Evolutionary conservation across 2,888 invertebrate genomes (phyloP), one percentile per base, ranked within the genome.

Genomic region (Sipunculus nudus): DNA sequence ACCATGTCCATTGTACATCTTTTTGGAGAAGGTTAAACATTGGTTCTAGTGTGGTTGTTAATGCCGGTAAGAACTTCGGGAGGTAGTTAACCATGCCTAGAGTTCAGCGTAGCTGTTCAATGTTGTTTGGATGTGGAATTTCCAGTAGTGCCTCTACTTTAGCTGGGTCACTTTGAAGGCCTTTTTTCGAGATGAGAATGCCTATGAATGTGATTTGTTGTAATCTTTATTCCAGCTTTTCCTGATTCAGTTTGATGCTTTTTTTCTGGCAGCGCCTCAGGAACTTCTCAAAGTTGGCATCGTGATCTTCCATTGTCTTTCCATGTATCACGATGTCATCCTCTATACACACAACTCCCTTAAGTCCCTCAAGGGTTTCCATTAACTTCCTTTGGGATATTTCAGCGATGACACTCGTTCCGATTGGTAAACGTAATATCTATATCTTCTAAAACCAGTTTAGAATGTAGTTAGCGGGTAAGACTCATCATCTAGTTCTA

Each of bases 321-420:
- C 68, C 65, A 52, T 65, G 55, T 1, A 70, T 52, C 13, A 66
- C 38, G 26, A 67, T 47, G 41, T 68, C 67, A 53, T 65, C 68
- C 16, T 58, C 58, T 16, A 70, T 49, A 38, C 62, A 59, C 10
- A 60, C 49, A n/a, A 66, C 64, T 10, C 66, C 66, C 26, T 47
- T 52, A 8, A 68, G 57, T 19, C 62, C 66, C 4, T 50, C 46
- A 23, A 68, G 26, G 8, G 57, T 59, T 31, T 63, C 56, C 3
- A 58, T 31, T 10, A 70, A 47, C 25, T 63, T 62, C 41, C 46
- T 57, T 53, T 67, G 70, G 49, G 67, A 68, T 21, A 64, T 68
- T 43, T 68, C 61, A 26, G 65, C 39, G 2, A 59, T 63, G 10
- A 61, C 66, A 16, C 50, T 54, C 10, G 45, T 23, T 13, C 66